Evolutionary conservation across 2,797 vertebrate genomes (phyloP), one percentile per base, ranked within the genome.

Genomic region (Dendrocincla tyrannina): DNA sequence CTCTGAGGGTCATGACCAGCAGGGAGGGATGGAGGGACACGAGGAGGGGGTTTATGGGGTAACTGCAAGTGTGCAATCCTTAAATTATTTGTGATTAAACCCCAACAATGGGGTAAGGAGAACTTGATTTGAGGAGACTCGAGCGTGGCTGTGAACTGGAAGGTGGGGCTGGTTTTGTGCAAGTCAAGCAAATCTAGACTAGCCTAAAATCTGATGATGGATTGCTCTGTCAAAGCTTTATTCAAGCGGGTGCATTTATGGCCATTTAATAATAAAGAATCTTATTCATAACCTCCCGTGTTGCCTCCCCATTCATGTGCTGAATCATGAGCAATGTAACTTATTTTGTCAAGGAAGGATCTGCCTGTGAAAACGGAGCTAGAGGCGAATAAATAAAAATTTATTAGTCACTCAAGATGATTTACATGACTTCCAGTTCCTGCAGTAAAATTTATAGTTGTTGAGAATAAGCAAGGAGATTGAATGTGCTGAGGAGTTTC

Each of bases 81-180:
- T 47, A 33, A 24, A 41, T 92, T 87, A 3, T 42, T 85, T 85
- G 79, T 46, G 13, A 67, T 89, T 64, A 32, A 56, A 20, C 13
- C 4, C 74, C 55, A 68, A 5, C 33, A 72, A 22, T 33, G 39
- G 37, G 50, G 20, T 47, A 55, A 47, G 35, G 72, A 83, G 53
- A 75, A 33, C 30, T 80, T 62, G 59, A 56, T 75, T 50, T 70
- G 42, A 64, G 72, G 53, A 83, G 62, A 85, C 49, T 8, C 0
- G 4, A 72, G 39, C 1, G 1, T 80, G 58, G 8, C 37, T 75
- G 47, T 80, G 75, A 83, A 75, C n/a, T 72, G 55, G 60, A 92
- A 91, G 92, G 82, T 94, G 85, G 73, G 69, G 76, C 66, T 78
- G 79, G 39, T 66, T 96, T 93, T 78, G 44, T 66, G 79, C 87